Evolutionary conservation across 2,113 vertebrate species (phyloP), one percentile per base, ranked within the genome.

Genomic region (Oreochromis aureus): DNA sequence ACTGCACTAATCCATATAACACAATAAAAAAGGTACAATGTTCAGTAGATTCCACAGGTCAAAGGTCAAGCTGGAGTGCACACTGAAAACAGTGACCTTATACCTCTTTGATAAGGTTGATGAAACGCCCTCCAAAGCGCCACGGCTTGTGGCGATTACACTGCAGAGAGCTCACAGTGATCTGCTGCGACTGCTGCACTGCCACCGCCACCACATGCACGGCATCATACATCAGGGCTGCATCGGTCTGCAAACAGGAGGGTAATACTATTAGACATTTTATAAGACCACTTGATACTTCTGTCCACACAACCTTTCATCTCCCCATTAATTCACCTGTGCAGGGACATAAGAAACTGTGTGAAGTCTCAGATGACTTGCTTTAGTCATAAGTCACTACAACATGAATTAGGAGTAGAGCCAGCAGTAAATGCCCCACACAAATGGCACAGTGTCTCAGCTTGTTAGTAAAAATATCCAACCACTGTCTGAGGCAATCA

Each of bases 91-190:
- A 3, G 36, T 9, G 82, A 63, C 61, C 79, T 61, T 34, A 56
- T 96, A 99, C 98, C 97, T 99, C 98, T 96, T 99, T 99, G 94
- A 99, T 99, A 80, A 99, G 97, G 63, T 95, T 97, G 97, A 99
- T 99, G 89, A 99, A 99, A 36, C 98, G 98, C 3, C 97, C 97
- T 22, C 98, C 98, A 69, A 99, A 99, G 91, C 98, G 97, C 98
- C 98, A 99, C 0, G 98, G 98, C 82, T 99, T 99, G 96, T 99
- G 98, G 53, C 98, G 96, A 90, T 99, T 99, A 88, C 98, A 99
- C 95, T 99, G 98, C 54, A 99, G 96, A 0, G 98, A 99, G 56
- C 98, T 99, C 92, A 99, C 98, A 3, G 98, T 99, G 97, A 99
- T 99, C 96, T 99, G 98, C 9, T 98, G 97, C n/a, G 99, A 98